phyloP scores from a whole-genome alignment of 1,140 invertebrate species.

The Zaprionus taronus region DNA sequence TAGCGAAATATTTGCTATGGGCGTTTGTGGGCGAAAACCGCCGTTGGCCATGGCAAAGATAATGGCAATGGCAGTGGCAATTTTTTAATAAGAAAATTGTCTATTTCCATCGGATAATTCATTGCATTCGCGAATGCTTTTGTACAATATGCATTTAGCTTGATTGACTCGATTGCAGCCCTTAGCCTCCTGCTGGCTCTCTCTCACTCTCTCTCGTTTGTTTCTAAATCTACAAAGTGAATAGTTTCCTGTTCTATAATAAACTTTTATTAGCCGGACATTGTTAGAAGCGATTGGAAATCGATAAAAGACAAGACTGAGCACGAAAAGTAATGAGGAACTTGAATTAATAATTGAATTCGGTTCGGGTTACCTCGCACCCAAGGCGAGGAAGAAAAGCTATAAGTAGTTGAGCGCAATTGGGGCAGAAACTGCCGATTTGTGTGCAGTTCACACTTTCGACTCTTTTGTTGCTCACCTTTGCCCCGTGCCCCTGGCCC shows the following conservation, averaged over 20 bases:
- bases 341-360: conserved; percentile 75
- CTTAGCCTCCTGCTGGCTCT: not conserved
- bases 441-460: conserved; percentile 57
- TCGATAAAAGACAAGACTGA: conserved; percentile 35
- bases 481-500: not conserved
- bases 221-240: not conserved
- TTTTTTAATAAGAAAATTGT: not conserved
- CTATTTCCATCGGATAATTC: not conserved
- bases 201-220: not conserved
- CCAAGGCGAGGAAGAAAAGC: not conserved
- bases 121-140: conserved; percentile 34
- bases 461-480: conserved; percentile 22
- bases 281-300: conserved; percentile 34
- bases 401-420: conserved; percentile 28
- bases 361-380: conserved; percentile 1
- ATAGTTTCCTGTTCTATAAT: not conserved
- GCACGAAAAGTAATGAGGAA: conserved; percentile 48
- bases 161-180: conserved; percentile 17
- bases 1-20: not conserved
- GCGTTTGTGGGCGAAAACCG: not conserved
- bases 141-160: conserved; percentile 28
- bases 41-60: not conserved
- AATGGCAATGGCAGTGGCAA: not conserved
- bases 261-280: conserved; percentile 9
- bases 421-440: conserved; percentile 32